A percentile compares a stretch with the other conserved stretches of the same genome.
Evolutionary conservation across 1,140 invertebrate species (phyloP).

Genomic region (Drosophila obscura): DNA sequence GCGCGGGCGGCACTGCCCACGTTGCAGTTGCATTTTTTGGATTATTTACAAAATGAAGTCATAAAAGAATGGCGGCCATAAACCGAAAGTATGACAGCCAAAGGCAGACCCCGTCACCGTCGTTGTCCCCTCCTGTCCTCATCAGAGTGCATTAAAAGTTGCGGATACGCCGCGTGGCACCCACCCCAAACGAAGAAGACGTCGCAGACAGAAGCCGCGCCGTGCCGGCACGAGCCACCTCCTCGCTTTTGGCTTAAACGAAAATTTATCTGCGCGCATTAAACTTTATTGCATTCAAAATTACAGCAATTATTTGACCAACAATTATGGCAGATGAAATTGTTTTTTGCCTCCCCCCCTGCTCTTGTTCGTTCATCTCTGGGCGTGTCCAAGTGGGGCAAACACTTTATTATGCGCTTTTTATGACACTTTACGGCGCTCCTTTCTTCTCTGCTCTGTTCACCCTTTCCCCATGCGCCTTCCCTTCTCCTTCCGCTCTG

Average conservation of each 20-base stretch:
- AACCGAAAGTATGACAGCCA: slow-evolving; percentile 50
- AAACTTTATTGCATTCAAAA: slow-evolving; percentile 78
- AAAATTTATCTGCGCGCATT: slow-evolving; percentile 76
- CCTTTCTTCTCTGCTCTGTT: too few relatives aligned
- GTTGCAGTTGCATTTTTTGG: slow-evolving; percentile 31
- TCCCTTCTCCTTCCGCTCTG: neutral
- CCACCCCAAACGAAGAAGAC: neutral
- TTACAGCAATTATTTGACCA: slow-evolving; percentile 76
- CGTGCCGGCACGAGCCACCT: slow-evolving; percentile 36
- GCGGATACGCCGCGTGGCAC: slow-evolving; percentile 62
- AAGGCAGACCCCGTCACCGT: slow-evolving; percentile 17
- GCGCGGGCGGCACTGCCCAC: slow-evolving; percentile 47
- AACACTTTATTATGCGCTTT: slow-evolving; percentile 71
- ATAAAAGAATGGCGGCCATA: slow-evolving; percentile 70
- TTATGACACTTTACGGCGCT: slow-evolving; percentile 59
- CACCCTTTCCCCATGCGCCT: too few relatives aligned
- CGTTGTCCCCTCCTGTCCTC: too few relatives aligned
- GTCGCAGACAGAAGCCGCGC: neutral
- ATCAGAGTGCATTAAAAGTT: slow-evolving; percentile 65
- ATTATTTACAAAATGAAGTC: slow-evolving; percentile 69
- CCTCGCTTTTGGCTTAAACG: slow-evolving; percentile 69
- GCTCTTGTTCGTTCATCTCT: slow-evolving; percentile 4
- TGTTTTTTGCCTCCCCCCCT: slow-evolving; percentile 7
- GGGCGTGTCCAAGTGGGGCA: slow-evolving; percentile 37
- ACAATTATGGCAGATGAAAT: slow-evolving; percentile 64